Percentiles rank a stretch among this genome's conserved stretches.
These are phyloP conservation scores for Caenorhabditis sulstoni DNA, from an alignment of 2,888 invertebrate species.

Conservation along the genomic window DNA sequence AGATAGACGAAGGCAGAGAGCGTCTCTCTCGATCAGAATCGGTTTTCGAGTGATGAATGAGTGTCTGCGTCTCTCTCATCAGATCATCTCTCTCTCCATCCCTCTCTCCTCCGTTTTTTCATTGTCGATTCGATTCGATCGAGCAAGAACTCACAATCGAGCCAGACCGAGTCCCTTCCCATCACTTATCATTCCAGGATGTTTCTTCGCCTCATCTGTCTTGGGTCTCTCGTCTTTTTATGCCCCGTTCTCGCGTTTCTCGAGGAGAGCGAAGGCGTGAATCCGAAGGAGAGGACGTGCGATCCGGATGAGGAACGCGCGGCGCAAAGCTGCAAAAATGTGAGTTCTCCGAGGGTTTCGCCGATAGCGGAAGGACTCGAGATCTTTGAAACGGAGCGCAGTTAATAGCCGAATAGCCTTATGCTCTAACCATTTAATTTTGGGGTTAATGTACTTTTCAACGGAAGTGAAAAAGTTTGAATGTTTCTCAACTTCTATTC, in stretches of 20 bases:
- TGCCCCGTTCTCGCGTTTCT: constrained; percentile 16
- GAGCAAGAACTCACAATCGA: too few relatives aligned
- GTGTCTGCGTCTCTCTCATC: not conserved
- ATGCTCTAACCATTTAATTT: too few relatives aligned
- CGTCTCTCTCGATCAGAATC: not conserved
- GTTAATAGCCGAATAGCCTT: too few relatives aligned
- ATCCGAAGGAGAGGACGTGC: constrained; percentile 22
- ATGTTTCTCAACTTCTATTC: too few relatives aligned
- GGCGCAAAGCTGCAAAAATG: constrained; percentile 50
- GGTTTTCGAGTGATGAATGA: not conserved
- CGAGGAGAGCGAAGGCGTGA: constrained; percentile 31
- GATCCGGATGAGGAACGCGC: constrained; percentile 43
- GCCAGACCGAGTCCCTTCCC: not conserved
- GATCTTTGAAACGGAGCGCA: too few relatives aligned
- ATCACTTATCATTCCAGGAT: not conserved
- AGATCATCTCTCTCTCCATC: not conserved
- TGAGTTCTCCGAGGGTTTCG: too few relatives aligned
- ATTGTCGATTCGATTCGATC: not conserved
- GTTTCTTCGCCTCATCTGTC: not conserved
- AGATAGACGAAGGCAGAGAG: not conserved
- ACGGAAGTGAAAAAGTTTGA: too few relatives aligned
- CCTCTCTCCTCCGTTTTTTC: not conserved
- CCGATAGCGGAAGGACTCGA: too few relatives aligned
- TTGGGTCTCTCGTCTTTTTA: not conserved
- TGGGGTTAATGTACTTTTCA: too few relatives aligned